Evolutionary conservation across 2,113 vertebrate species (phyloP), one percentile per base, ranked within the genome.

Genomic region (Grammomys surdaster): DNA sequence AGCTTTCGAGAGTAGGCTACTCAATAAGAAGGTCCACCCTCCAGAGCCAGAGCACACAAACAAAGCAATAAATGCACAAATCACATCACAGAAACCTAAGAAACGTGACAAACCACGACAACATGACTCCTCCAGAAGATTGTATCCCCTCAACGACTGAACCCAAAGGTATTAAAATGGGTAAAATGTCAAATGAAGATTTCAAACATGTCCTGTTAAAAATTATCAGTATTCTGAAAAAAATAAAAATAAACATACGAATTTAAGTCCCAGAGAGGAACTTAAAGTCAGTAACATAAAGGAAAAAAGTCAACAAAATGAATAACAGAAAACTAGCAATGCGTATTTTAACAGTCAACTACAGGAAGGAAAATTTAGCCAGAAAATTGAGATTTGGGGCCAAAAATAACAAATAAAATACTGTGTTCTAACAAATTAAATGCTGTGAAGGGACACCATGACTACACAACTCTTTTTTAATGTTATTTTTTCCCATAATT

Each of bases 141-240:
- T 3, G 6, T 8, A 22, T 33, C 22, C 43, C 17, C 6, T 26
- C 31, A 51, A n/a, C 0, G 0, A 24, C 6, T 54, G 28, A 88
- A 51, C 65, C 31, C 43, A 36, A 13, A 88, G 65, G 8, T 54
- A n/a, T 6, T 88, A 12, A 88, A n/a, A 54, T 70, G 33, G 33
- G 46, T n/a, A 36, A 51, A 51, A 36, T 16, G 46, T 36, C 65
- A 51, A 33, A 51, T 70, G 63, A 69, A 69, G 43, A 88, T 70
- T 54, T 54, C 33, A 88, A 69, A 70, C 22, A 46, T 51, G 36
- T 70, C 54, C 8, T 70, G 2, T 33, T 22, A 51, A 87, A 36
- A 70, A 51, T 14, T 13, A n/a, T n/a, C 65, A 51, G 19, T 70
- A 51, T 65, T 65, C 58, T 63, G 16, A 69, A 51, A n/a, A 63